A percentile compares a stretch with the other conserved stretches of the same genome.
Conservation (phyloP, 2,797 vertebrate species). For the Centroberyx gerrardi region DNA sequence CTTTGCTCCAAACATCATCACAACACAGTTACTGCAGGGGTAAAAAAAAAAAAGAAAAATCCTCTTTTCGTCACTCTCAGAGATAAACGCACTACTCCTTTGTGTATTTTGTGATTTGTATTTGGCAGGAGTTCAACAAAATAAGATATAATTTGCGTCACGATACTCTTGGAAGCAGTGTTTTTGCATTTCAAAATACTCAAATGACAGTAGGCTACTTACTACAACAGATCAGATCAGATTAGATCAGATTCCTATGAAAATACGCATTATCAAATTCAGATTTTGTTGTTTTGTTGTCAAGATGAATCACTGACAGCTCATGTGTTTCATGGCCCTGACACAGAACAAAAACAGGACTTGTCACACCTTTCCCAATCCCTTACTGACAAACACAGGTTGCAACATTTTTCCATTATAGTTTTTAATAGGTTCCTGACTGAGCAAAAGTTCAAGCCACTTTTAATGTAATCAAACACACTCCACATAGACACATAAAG, state of each 20-base stretch:
- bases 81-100: slow-evolving; percentile 13
- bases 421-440: background rate
- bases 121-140: background rate
- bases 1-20: slow-evolving; percentile 23
- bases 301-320: background rate
- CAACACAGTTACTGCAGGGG: background rate
- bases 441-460: no score
- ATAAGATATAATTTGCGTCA: slow-evolving; percentile 17
- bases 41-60: background rate
- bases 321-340: background rate
- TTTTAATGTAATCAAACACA: no score
- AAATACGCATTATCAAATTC: no score
- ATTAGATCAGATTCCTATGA: no score
- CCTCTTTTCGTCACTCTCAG: background rate
- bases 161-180: slow-evolving; percentile 11
- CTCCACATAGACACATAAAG: no score
- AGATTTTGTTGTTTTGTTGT: no score
- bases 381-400: background rate
- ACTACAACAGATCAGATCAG: no score
- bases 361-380: background rate
- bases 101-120: slow-evolving; percentile 17
- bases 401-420: background rate
- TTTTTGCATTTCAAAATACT: slow-evolving; percentile 1
- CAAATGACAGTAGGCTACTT: no score
- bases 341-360: no score